Evolutionary conservation across 2,888 invertebrate genomes (phyloP), one percentile per base, ranked within the genome.

Genomic region (Lacanobia oleracea): DNA sequence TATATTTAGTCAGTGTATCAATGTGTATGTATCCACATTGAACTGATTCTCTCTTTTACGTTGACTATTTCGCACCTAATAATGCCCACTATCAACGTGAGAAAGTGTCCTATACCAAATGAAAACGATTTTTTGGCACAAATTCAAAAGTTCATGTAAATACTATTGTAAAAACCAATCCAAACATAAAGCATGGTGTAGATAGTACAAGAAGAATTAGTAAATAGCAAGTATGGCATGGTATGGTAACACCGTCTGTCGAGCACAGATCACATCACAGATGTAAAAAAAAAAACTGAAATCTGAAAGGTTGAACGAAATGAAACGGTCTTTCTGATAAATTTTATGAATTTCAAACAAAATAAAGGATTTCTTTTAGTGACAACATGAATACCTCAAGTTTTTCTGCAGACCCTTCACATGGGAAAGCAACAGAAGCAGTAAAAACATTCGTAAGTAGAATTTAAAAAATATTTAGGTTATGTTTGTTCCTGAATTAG

Each of bases 391-490:
- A 91, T 88, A 83, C 81, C 63, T 87, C 91, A 68, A 88, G 84
- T 71, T 90, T 88, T 78, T 83, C 88, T 3, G 67, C 87, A 16
- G 88, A 82, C 50, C 59, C 84, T 51, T 71, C 85, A 9, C 79
- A 76, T 54, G 69, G 79, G 51, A 85, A 81, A 63, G 85, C 83
- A 65, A 70, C 73, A 51, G 88, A 89, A 56, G 66, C 81, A 40
- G 88, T 88, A 3, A 95, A 94, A 92, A 92, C 91, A 65, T 88
- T 88, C 56, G 89, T 95, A 89, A 91, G 95, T 93, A 67, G 12
- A 43, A 48, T 61, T 73, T 70, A 62, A 45, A 65, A 48, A 61
- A 61, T 7, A 21, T 76, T 50, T 70, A 93, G 94, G 94, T 94
- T 94, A 94, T 89, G 87, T 91, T 91, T 88, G 85, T 79, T 69